Evolutionary conservation across 2,797 vertebrate species (phyloP), one percentile per base, ranked within the genome.

Genomic region (Octomys mimax): DNA sequence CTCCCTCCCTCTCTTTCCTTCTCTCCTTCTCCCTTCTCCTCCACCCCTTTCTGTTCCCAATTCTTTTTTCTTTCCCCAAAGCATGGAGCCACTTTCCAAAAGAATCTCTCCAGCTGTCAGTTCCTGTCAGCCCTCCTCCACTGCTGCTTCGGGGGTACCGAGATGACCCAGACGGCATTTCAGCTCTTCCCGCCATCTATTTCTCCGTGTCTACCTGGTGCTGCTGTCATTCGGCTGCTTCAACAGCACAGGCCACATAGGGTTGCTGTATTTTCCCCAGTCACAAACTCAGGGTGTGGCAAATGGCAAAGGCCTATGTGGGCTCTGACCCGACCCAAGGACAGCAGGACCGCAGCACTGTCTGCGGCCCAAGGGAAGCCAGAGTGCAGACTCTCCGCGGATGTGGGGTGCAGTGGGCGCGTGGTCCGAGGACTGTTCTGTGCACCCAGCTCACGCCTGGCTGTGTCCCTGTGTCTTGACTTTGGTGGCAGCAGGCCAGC

Each of bases 231-330:
- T 36, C 14, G 52, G 24, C 12, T 66, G 89, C 71, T 31, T 77
- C 62, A 42, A 52, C 4, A 22, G 31, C 59, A 82, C 26, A 54
- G 52, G 73, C 62, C 22, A 66, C 36, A 36, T 87, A 36, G 2
- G 79, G 21, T 81, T 46, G 81, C 71, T 87, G 1, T 39, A 7
- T 94, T 95, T 89, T 61, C 33, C 31, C 52, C 28, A 66, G 83
- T 77, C 77, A 61, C 46, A 85, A 92, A 92, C 26, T 96, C 12
- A 87, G 66, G 28, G 57, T 33, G 64, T 94, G 68, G 66, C 42
- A 93, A 82, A 87, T 94, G 87, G 36, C n/a, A 85, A 33, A 21
- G 81, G 57, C 52, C 39, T 36, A 19, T 14, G 46, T 54, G 85
- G 73, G 81, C 73, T 90, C 70, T 80, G 21, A 85, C 92, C 59